Evolutionary conservation across 2,113 vertebrate genomes (phyloP).

Genomic region (Suricata suricatta): DNA sequence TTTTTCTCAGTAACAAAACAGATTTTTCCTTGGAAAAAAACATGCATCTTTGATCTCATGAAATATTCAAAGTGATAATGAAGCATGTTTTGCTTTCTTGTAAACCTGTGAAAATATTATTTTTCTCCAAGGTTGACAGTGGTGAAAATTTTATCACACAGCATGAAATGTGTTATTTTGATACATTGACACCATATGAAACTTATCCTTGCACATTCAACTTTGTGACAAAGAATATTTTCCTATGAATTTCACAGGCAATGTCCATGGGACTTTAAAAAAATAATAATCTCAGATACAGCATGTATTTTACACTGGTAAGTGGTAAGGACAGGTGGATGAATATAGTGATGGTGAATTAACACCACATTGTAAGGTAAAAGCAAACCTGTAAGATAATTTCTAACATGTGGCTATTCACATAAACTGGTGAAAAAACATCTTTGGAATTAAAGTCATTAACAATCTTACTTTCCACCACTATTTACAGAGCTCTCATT

Average conservation of each 20-base stretch:
- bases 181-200: constrained; percentile 68
- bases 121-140: constrained; percentile 72
- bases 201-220: constrained; percentile 62
- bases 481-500: neutral
- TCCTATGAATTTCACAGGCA: constrained; percentile 29
- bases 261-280: constrained; percentile 31
- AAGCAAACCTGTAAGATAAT: neutral
- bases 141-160: constrained; percentile 74
- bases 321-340: neutral
- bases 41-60: constrained; percentile 74
- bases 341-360: neutral
- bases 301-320: neutral
- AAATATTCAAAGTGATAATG: constrained; percentile 78
- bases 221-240: constrained; percentile 59
- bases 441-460: neutral
- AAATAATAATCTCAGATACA: neutral
- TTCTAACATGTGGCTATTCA: neutral
- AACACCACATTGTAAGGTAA: neutral
- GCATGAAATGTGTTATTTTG: constrained; percentile 78
- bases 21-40: constrained; percentile 28
- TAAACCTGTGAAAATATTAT: constrained; percentile 79
- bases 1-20: constrained; percentile 64
- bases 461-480: neutral
- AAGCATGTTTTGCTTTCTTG: constrained; percentile 73
- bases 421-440: neutral